phyloP scores from a whole-genome alignment of 53 echinoderm and acorn worm genomes.

The Astropecten irregularis region DNA sequence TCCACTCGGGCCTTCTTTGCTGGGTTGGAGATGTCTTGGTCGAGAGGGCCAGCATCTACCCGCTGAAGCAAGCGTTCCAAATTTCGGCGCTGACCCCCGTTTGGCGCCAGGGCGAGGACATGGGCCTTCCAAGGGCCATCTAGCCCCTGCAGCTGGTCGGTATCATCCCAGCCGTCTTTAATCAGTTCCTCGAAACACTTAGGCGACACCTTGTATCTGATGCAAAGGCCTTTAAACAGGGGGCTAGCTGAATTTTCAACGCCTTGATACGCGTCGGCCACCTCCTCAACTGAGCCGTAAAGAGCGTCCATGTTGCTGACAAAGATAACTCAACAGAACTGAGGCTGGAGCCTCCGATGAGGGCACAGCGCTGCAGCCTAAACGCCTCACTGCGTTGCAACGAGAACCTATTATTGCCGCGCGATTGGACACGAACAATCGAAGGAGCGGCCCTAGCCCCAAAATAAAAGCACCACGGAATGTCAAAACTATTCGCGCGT shows the following conservation, averaged over 20 bases:
- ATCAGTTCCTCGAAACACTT: slow-evolving; percentile 5
- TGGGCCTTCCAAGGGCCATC: neutral
- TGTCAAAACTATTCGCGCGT: no score
- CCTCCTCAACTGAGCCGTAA: neutral
- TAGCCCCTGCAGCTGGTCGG: neutral
- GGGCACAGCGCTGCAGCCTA: no score
- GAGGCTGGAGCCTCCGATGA: no score
- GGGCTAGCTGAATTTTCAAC: neutral
- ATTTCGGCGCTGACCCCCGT: slow-evolving; percentile 13
- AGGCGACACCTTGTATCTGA: neutral
- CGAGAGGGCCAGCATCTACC: slow-evolving; percentile 8
- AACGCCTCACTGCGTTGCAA: no score
- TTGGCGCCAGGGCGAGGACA: neutral
- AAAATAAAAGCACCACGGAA: no score
- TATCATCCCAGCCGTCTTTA: slow-evolving; percentile 24
- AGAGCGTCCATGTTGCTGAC: no score
- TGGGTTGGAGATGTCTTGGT: neutral
- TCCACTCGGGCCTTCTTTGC: neutral
- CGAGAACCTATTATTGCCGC: no score
- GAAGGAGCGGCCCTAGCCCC: no score
- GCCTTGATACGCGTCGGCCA: slow-evolving; percentile 3
- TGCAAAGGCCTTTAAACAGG: no score
- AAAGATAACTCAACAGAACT: no score
- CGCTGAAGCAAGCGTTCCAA: slow-evolving; percentile 19
- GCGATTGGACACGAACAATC: no score